A percentile compares a stretch with the other conserved stretches of the same genome.
These are phyloP conservation scores for Prochilodus magdalenae DNA, from an alignment of 2,113 vertebrate species.

Conservation along the genomic window DNA sequence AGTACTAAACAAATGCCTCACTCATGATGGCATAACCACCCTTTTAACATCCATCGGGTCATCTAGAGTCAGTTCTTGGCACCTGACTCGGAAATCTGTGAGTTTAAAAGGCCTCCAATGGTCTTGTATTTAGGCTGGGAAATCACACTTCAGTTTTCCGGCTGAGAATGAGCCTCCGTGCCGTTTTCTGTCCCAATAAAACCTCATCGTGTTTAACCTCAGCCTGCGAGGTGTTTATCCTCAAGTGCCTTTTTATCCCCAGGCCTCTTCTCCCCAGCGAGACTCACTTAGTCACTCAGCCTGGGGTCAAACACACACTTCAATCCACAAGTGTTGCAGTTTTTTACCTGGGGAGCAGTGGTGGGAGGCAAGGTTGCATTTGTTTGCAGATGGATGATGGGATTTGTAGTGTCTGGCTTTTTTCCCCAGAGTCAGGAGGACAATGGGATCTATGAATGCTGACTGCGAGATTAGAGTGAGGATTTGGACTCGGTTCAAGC, in stretches of 20 bases:
- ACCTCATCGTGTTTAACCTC: conserved; percentile 43
- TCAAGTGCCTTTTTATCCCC: conserved; percentile 50
- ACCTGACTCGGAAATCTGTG: background rate
- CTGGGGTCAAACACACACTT: conserved; percentile 72
- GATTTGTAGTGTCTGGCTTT: conserved; percentile 49
- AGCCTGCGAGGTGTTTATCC: conserved; percentile 45
- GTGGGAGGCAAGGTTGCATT: conserved; percentile 45
- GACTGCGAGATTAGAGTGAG: conserved; percentile 42
- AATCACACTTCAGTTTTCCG: background rate
- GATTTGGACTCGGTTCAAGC: conserved; percentile 19
- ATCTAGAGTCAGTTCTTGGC: background rate
- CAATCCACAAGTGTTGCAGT: conserved; percentile 61
- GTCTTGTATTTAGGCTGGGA: background rate
- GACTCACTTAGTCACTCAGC: conserved; percentile 42
- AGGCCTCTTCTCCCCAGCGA: conserved; percentile 32
- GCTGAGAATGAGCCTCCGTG: background rate
- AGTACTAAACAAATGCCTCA: no score
- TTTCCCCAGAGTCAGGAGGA: conserved; percentile 37
- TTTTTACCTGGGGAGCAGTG: conserved; percentile 51
- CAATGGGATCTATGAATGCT: conserved; percentile 45
- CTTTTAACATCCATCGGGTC: background rate
- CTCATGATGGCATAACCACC: no score
- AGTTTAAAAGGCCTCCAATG: background rate
- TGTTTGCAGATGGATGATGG: conserved; percentile 61
- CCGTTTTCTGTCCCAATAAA: conserved; percentile 28